Conservation (phyloP, 1,140 invertebrate genomes). For the Drosophila ficusphila region DNA sequence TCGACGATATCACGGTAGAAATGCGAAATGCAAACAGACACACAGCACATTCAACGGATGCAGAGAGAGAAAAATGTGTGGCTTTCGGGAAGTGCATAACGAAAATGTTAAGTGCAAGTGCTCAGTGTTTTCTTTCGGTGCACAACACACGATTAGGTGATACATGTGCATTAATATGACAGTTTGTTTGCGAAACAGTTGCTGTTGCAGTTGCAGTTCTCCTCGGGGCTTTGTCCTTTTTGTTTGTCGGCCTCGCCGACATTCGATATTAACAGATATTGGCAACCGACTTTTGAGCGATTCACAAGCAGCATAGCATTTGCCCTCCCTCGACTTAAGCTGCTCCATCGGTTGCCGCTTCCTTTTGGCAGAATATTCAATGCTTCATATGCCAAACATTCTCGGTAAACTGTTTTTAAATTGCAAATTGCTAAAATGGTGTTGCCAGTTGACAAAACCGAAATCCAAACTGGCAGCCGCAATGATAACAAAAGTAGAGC, state of each 20-base stretch:
- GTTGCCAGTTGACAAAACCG: slow-evolving; percentile 34
- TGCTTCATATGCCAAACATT: slow-evolving; percentile 35
- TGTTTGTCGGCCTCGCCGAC: background rate
- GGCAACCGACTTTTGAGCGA: slow-evolving; percentile 24
- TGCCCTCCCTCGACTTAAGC: slow-evolving; percentile 10
- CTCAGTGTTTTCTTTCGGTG: background rate
- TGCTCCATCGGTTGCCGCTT: background rate
- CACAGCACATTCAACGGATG: background rate
- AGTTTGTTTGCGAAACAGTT: slow-evolving; percentile 13
- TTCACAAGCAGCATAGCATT: background rate
- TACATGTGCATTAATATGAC: slow-evolving; percentile 13
- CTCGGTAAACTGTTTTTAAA: slow-evolving; percentile 39
- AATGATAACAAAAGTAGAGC: slow-evolving; percentile 26
- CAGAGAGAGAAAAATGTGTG: background rate
- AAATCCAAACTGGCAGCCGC: slow-evolving; percentile 39
- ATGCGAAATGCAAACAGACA: slow-evolving; percentile 56
- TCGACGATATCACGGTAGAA: slow-evolving; percentile 67
- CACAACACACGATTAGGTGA: background rate
- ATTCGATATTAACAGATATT: no score
- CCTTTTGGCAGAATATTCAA: slow-evolving; percentile 20
- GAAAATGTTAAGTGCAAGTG: no score
- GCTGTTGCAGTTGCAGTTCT: background rate
- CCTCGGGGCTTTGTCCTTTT: slow-evolving; percentile 4
- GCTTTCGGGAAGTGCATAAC: no score
- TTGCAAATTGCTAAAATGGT: slow-evolving; percentile 33